Percentiles rank a stretch among this genome's conserved stretches.
Conservation (phyloP, 1,140 invertebrate genomes). For the Rhyacophila brunnea region DNA sequence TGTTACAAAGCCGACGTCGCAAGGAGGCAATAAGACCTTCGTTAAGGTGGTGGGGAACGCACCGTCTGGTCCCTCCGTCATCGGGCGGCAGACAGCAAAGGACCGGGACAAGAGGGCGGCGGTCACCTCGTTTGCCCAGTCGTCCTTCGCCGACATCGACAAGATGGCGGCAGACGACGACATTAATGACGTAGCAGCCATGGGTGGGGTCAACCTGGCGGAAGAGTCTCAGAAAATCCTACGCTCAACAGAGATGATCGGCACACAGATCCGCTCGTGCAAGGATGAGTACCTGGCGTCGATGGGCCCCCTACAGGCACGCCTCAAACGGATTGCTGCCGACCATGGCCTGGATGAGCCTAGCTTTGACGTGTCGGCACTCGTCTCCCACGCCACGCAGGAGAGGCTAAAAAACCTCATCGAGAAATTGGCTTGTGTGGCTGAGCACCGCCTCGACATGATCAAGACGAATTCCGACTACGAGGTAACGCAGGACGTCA, state of each 20-base stretch:
- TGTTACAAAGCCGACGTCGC: conserved; percentile 36
- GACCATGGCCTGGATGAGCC: conserved; percentile 86
- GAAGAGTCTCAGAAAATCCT: conserved; percentile 95
- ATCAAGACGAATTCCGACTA: conserved; percentile 69
- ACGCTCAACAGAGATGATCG: conserved; percentile 92
- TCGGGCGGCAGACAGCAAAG: conserved; percentile 44
- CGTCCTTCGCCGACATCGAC: conserved; percentile 40
- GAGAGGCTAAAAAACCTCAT: conserved; percentile 89
- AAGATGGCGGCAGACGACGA: conserved; percentile 80
- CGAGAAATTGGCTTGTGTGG: conserved; percentile 90
- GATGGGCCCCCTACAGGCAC: conserved; percentile 71
- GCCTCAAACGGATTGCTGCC: conserved; percentile 71
- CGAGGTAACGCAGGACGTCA: conserved; percentile 88
- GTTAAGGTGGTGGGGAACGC: conserved; percentile 35
- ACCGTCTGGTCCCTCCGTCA: conserved; percentile 37
- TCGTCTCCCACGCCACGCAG: conserved; percentile 94
- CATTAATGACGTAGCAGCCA: conserved; percentile 98
- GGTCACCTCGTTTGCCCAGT: conserved; percentile 49
- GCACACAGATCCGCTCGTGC: conserved; percentile 92
- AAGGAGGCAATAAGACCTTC: conserved; percentile 38
- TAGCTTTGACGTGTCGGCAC: conserved; percentile 80
- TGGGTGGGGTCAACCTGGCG: conserved; percentile 97
- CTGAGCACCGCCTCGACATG: conserved; percentile 91
- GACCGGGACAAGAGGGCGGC: conserved; percentile 66
- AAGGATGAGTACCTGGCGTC: conserved; percentile 92